Conservation (phyloP, 2,113 vertebrate species). For the Talpa occidentalis region DNA sequence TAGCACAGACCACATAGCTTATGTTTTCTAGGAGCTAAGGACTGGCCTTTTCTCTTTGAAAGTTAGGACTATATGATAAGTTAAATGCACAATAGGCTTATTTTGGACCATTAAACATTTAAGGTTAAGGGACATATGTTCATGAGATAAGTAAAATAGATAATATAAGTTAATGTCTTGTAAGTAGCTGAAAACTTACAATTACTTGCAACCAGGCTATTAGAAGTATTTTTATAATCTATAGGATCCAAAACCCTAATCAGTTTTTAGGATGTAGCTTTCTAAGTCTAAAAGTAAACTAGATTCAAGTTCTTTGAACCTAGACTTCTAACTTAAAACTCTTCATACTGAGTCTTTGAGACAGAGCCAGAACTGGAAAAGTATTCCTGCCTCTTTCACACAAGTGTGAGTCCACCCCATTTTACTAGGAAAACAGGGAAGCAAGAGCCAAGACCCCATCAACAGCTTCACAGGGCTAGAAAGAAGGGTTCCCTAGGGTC, state of each 20-base stretch:
- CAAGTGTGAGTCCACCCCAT: not conserved
- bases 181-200: not conserved
- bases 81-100: not conserved
- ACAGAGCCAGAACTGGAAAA: not conserved
- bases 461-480: not conserved
- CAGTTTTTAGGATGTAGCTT: not conserved
- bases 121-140: not conserved
- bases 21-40: not conserved
- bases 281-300: not conserved
- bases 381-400: not conserved
- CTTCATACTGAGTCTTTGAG: not conserved
- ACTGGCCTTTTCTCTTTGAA: not conserved
- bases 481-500: not conserved
- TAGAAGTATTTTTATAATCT: not conserved
- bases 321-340: not conserved
- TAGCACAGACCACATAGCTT: not conserved
- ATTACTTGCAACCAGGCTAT: not conserved
- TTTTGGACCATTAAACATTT: not conserved
- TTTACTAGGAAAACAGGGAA: not conserved
- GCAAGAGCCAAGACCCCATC: not conserved
- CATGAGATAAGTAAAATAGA: not conserved
- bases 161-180: not conserved
- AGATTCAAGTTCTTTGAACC: not conserved
- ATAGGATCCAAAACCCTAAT: not conserved
- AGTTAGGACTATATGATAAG: not conserved